Conservation (phyloP, 2,888 invertebrate genomes). For the Pristionchus mayeri region DNA sequence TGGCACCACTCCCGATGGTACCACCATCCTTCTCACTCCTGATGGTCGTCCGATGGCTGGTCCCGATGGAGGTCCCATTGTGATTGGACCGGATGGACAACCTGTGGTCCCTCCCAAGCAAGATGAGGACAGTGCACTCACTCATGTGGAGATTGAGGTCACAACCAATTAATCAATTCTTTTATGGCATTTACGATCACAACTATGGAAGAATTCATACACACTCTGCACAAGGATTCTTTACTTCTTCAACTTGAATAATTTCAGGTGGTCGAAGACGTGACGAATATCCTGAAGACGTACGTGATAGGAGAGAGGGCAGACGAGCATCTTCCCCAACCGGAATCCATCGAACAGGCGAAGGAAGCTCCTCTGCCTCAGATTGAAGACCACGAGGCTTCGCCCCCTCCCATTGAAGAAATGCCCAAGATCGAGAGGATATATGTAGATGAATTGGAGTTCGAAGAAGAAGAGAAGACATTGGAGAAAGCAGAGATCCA, state of each 20-base stretch:
- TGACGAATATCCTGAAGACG: slow-evolving; percentile 75
- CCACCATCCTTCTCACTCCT: background rate
- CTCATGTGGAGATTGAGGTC: slow-evolving; percentile 69
- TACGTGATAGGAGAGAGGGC: slow-evolving; percentile 74
- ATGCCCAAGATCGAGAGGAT: slow-evolving; percentile 63
- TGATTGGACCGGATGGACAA: slow-evolving; percentile 56
- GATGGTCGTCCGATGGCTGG: slow-evolving; percentile 31
- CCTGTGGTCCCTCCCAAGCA: slow-evolving; percentile 57
- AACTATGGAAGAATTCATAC: no score
- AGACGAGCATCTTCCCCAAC: slow-evolving; percentile 54
- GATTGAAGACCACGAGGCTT: slow-evolving; percentile 65
- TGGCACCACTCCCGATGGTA: slow-evolving; percentile 25
- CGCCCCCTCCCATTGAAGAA: slow-evolving; percentile 57
- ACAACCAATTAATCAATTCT: background rate
- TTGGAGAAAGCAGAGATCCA: slow-evolving; percentile 65
- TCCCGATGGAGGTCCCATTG: slow-evolving; percentile 32
- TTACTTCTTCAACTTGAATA: background rate
- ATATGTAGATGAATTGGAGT: slow-evolving; percentile 71
- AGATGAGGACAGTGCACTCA: slow-evolving; percentile 69
- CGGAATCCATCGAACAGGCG: background rate
- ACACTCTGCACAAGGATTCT: background rate
- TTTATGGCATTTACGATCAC: no score
- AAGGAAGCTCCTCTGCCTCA: slow-evolving; percentile 49
- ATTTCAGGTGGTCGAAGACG: slow-evolving; percentile 73
- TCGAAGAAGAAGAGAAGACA: slow-evolving; percentile 62